Evolutionary conservation across 2,113 vertebrate genomes (phyloP), one percentile per base, ranked within the genome.

Genomic region (Daphoenositta chrysoptera): DNA sequence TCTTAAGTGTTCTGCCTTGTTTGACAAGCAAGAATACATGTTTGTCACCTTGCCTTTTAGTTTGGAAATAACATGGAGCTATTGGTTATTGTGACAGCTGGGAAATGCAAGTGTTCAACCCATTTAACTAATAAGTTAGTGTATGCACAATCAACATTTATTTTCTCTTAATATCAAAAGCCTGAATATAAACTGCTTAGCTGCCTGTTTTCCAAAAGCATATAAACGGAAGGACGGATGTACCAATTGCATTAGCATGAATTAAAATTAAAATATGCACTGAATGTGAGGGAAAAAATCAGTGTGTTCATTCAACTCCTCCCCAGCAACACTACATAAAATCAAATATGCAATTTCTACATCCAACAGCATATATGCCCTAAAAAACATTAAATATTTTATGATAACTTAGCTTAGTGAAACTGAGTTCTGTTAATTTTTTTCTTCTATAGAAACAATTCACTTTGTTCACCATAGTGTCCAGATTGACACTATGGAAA

Each of bases 121-220:
- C 51, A 68, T 78, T 92, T 92, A 88, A 81, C 88, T 83, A 96
- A 66, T 78, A 92, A 92, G 48, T 89, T 86, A 51, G 53, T 26
- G 37, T 60, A 78, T 33, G 57, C 31, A 94, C 69, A 89, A 93
- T 48, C 51, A 75, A 88, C 48, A 90, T 90, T 77, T 95, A 47
- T 90, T 83, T 95, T 93, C 71, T 72, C 37, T 85, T 90, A 93
- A 63, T 73, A 83, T 48, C 44, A 86, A 89, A 64, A 90, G 64
- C 15, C 53, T 81, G 60, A 75, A 68, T 68, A 83, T 28, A 81
- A 14, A 44, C 64, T 35, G n/a, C 71, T 83, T 56, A 87, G 56
- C 51, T 86, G 51, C 35, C 53, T 72, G 42, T 88, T 90, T 80
- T 56, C 37, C 42, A 81, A 76, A 83, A 86, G 50, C 33, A 60